Evolutionary conservation across 1,140 invertebrate genomes (phyloP).

Genomic region (Vanessa atalanta): DNA sequence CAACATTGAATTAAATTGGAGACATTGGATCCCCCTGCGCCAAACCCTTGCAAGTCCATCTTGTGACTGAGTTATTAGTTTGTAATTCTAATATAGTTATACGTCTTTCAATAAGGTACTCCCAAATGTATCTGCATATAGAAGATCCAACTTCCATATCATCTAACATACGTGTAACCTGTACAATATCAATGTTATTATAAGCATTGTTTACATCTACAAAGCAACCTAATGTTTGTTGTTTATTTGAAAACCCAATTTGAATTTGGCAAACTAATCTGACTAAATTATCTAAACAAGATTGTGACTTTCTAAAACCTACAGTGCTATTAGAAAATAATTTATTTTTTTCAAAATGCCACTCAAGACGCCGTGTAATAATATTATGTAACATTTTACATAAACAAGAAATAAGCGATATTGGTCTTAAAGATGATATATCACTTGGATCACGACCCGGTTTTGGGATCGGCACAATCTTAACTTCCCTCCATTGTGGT

Average conservation of each 20-base stretch:
- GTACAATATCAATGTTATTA: background rate
- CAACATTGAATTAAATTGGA: background rate
- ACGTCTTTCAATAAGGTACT: background rate
- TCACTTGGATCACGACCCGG: background rate
- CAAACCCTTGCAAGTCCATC: background rate
- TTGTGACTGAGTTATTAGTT: too few relatives aligned
- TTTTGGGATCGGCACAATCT: background rate
- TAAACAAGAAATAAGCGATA: background rate
- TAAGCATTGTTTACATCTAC: background rate
- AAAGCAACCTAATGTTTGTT: background rate
- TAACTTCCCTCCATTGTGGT: background rate
- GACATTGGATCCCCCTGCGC: background rate
- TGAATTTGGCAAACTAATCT: background rate
- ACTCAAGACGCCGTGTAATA: background rate
- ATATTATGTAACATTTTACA: background rate
- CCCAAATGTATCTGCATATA: background rate
- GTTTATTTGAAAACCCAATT: background rate
- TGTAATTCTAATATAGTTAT: too few relatives aligned
- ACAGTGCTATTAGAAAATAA: background rate
- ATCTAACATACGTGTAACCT: background rate
- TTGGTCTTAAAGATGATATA: background rate
- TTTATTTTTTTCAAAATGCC: background rate
- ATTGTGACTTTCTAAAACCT: background rate
- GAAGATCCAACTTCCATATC: background rate
- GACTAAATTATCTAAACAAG: background rate